Conservation (phyloP, 2,113 vertebrate species). For the Thoracochromis brauschi region DNA sequence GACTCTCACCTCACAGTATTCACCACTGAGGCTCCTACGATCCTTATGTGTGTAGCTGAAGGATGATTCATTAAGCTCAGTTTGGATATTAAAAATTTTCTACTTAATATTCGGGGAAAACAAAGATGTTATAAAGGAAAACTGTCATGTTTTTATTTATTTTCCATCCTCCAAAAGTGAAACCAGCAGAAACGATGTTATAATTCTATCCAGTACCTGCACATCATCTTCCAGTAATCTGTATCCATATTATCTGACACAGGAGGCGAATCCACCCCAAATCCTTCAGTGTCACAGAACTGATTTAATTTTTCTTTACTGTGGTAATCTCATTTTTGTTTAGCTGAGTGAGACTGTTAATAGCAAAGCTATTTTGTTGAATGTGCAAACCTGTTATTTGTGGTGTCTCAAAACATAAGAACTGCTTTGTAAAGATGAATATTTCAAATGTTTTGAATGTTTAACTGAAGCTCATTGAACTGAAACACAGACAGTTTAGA, state of each 20-base stretch:
- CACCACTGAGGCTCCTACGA: neutral
- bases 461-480: neutral
- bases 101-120: neutral
- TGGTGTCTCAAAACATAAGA: neutral
- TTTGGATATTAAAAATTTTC: neutral
- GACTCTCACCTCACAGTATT: neutral
- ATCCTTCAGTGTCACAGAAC: neutral
- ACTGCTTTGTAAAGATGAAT: neutral
- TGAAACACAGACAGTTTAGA: neutral
- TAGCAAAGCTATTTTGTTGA: neutral
- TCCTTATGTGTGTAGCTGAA: neutral
- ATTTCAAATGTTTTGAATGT: neutral
- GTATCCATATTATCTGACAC: neutral
- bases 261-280: neutral
- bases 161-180: neutral
- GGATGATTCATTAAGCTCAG: neutral
- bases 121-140: neutral
- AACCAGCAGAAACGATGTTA: neutral
- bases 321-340: neutral
- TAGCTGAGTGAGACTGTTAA: neutral
- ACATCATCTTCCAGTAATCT: neutral
- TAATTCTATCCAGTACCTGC: neutral
- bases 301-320: neutral
- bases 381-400: neutral
- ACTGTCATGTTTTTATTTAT: neutral